Conservation (phyloP, 2,888 invertebrate genomes). For the Vanessa cardui region DNA sequence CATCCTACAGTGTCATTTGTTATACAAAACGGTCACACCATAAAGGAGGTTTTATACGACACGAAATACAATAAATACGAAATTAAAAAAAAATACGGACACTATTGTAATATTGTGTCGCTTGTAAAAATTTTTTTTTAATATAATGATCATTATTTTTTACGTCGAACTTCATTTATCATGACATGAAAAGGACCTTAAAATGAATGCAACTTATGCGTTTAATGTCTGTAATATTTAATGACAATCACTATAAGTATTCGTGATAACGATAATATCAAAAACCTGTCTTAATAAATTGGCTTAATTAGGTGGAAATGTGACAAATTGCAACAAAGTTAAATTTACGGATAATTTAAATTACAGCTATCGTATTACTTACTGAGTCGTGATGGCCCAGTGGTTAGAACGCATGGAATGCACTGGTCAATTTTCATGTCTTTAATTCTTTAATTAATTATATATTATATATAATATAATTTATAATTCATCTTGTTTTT, state of each 20-base stretch:
- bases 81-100: conserved; percentile 9
- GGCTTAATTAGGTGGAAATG: conserved; percentile 21
- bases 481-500: too few relatives aligned
- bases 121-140: not conserved
- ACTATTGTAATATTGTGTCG: not conserved
- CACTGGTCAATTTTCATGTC: too few relatives aligned
- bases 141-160: not conserved
- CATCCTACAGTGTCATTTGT: conserved; percentile 23
- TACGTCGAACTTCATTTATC: not conserved
- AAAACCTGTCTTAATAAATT: not conserved
- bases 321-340: conserved; percentile 5
- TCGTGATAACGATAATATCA: not conserved
- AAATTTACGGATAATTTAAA: not conserved
- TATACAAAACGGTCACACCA: conserved; percentile 18
- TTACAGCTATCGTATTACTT: not conserved
- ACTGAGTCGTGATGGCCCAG: too few relatives aligned
- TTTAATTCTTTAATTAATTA: too few relatives aligned
- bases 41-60: conserved; percentile 22
- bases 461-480: too few relatives aligned
- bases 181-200: not conserved
- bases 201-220: not conserved
- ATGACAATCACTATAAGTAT: not conserved
- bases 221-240: not conserved
- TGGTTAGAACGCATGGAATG: too few relatives aligned
- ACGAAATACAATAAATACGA: conserved; percentile 6